Evolutionary conservation across 1,140 invertebrate species (phyloP).

Genomic region (Polypedilum vanderplanki): DNA sequence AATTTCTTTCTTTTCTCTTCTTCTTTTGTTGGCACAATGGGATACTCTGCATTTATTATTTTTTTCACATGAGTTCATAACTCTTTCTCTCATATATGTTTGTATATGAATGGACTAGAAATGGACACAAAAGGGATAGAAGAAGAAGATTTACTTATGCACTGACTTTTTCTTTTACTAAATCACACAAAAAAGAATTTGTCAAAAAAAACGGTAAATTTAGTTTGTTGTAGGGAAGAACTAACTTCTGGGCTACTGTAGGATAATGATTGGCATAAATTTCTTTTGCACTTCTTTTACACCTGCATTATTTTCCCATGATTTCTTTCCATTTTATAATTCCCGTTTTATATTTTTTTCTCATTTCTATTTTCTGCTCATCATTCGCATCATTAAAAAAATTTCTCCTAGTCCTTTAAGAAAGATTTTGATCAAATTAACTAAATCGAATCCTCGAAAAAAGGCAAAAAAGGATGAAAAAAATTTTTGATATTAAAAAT

Average conservation of each 20-base stretch:
- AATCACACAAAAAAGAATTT: not conserved
- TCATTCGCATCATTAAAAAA: conserved; percentile 22
- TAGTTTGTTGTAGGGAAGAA: not conserved
- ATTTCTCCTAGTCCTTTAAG: not conserved
- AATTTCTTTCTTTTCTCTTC: not conserved
- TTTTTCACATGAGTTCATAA: conserved; percentile 14
- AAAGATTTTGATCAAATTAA: conserved; percentile 10
- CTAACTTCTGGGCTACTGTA: not conserved
- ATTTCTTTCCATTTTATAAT: not conserved
- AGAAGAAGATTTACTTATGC: not conserved
- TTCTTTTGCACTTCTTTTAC: conserved; percentile 15
- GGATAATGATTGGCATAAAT: not conserved
- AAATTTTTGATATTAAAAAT: not conserved
- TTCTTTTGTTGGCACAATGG: not conserved
- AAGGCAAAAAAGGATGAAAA: conserved; percentile 15
- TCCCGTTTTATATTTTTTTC: not conserved
- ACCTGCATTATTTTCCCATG: conserved; percentile 27
- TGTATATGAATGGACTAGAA: not conserved
- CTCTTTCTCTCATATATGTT: not conserved
- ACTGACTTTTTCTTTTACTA: not conserved
- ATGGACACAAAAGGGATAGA: conserved; percentile 5
- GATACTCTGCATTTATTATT: not conserved
- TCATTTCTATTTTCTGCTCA: conserved; percentile 22
- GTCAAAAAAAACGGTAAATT: conserved; percentile 3
- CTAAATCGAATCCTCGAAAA: not conserved